Conservation (phyloP, 2,888 invertebrate genomes). For the Cosmia pyralina region DNA sequence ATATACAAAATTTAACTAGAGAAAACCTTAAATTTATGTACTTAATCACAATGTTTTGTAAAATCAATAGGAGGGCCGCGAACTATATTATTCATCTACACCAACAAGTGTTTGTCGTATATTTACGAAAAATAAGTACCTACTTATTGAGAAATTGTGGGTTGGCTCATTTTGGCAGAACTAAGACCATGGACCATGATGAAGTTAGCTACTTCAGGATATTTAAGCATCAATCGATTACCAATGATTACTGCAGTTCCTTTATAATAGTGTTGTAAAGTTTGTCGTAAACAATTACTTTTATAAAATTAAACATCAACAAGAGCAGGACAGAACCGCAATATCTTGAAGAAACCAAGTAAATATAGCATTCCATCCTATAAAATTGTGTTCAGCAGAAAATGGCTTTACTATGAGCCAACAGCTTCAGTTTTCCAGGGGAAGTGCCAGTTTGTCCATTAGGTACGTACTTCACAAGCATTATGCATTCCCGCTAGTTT, state of each 20-base stretch:
- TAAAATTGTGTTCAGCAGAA: constrained; percentile 17
- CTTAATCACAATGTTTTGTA: no score
- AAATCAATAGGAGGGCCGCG: no score
- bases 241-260: background rate
- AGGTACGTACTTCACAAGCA: background rate
- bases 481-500: background rate
- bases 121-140: no score
- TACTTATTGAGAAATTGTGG: background rate
- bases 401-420: constrained; percentile 18
- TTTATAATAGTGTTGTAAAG: background rate
- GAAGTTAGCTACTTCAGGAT: background rate
- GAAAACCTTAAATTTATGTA: no score
- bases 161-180: background rate
- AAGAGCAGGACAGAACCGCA: background rate
- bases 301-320: background rate
- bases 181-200: background rate
- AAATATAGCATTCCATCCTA: constrained; percentile 13
- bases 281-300: constrained; percentile 1
- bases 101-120: no score
- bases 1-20: no score
- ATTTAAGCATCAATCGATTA: background rate
- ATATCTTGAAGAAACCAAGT: constrained; percentile 15
- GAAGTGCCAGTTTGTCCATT: constrained; percentile 3
- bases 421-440: background rate
- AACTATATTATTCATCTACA: no score